Percentiles rank a stretch among this genome's conserved stretches.
Conservation (phyloP, 37 sponge, comb jelly and placozoan species). For the Hormiphora californensis region DNA sequence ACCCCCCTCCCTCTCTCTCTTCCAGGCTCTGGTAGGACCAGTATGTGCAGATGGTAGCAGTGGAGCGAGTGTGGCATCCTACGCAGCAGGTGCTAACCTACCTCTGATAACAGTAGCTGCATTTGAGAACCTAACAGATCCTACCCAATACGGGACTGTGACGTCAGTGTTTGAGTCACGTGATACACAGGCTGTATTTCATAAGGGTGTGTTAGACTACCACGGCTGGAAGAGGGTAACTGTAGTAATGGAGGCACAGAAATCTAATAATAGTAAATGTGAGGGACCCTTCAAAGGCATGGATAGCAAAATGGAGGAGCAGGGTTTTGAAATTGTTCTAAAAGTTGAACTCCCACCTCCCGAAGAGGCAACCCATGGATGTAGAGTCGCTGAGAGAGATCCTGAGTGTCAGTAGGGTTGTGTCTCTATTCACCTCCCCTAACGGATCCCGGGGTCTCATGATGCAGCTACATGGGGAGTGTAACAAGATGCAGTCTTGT, state of each 20-base stretch:
- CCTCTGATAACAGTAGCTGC: constrained; percentile 19
- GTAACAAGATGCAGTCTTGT: not conserved
- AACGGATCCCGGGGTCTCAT: not conserved
- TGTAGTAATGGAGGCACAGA: not conserved
- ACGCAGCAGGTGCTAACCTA: constrained; percentile 13
- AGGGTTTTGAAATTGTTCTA: no score
- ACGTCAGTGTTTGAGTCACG: not conserved
- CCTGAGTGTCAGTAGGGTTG: not conserved
- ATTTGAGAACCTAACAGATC: constrained; percentile 18
- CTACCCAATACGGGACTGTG: not conserved
- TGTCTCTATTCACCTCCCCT: constrained; percentile 1
- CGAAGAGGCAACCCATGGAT: no score
- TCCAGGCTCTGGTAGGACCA: constrained; percentile 32
- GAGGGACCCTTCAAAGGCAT: no score
- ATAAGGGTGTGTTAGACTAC: constrained; percentile 33
- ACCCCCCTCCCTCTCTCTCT: no score
- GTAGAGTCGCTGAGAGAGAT: not conserved
- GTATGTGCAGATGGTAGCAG: constrained; percentile 37
- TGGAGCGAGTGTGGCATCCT: constrained; percentile 33
- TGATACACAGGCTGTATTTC: constrained; percentile 3
- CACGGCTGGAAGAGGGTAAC: not conserved
- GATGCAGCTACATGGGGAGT: not conserved
- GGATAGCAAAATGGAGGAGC: no score
- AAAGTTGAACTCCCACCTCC: no score
- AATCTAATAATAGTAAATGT: no score